Percentiles rank a stretch among this genome's conserved stretches.
Evolutionary conservation across 1,140 invertebrate species (phyloP).

Genomic region (Dinoponera quadriceps): DNA sequence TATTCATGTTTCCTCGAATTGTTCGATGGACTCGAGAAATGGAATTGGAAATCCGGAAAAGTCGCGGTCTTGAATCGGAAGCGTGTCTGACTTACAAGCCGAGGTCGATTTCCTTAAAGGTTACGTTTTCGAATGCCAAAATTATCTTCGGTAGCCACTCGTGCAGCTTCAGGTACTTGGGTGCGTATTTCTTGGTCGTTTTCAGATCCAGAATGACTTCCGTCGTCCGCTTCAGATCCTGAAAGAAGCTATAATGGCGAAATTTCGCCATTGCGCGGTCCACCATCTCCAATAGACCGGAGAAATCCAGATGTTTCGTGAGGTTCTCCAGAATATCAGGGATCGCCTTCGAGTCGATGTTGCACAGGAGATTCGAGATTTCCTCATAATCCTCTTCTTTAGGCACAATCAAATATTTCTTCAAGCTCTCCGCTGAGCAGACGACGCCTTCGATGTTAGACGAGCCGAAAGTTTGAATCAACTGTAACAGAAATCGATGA

Average conservation of each 20-base stretch:
- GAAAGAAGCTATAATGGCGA: slow-evolving; percentile 79
- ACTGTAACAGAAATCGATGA: slow-evolving; percentile 65
- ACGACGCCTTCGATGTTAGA: slow-evolving; percentile 78
- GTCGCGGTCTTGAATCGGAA: not conserved
- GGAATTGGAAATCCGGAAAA: not conserved
- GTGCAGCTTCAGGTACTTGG: slow-evolving; percentile 81
- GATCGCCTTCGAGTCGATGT: slow-evolving; percentile 78
- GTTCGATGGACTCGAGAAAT: not conserved
- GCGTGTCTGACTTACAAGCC: slow-evolving; percentile 74
- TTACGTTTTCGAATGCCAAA: slow-evolving; percentile 75
- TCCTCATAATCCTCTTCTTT: slow-evolving; percentile 74
- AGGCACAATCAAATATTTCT: slow-evolving; percentile 77
- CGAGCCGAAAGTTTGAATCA: slow-evolving; percentile 81
- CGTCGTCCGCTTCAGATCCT: slow-evolving; percentile 76
- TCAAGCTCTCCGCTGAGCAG: slow-evolving; percentile 78
- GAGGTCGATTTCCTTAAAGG: slow-evolving; percentile 79
- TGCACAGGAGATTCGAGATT: slow-evolving; percentile 78
- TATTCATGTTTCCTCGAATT: not conserved
- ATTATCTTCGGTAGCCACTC: slow-evolving; percentile 80
- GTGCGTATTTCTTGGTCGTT: slow-evolving; percentile 84
- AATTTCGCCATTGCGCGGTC: slow-evolving; percentile 81
- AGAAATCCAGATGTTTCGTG: slow-evolving; percentile 80
- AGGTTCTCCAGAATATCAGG: slow-evolving; percentile 78
- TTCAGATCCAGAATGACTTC: slow-evolving; percentile 84
- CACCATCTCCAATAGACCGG: slow-evolving; percentile 77